Conservation (phyloP, 1,140 invertebrate species). For the Euwallacea fornicatus region DNA sequence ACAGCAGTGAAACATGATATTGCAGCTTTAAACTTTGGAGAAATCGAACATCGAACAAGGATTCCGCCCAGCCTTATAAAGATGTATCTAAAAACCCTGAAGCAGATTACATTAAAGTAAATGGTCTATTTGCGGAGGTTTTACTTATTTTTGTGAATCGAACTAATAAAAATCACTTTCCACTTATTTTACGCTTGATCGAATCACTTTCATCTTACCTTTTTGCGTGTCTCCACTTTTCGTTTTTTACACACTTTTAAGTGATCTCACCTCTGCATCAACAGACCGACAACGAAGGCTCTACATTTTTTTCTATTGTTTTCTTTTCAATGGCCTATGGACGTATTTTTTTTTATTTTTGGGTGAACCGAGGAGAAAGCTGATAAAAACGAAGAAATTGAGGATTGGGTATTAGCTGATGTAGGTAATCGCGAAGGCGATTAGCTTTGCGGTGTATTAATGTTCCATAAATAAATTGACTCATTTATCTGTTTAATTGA, state of each 20-base stretch:
- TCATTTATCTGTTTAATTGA: no score
- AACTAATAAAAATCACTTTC: constrained; percentile 36
- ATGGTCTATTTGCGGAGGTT: constrained; percentile 30
- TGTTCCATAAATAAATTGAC: no score
- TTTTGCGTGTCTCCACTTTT: constrained; percentile 20
- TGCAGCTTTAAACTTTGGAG: neutral
- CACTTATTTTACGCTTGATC: constrained; percentile 37
- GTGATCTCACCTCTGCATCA: neutral
- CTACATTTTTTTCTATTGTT: constrained; percentile 12
- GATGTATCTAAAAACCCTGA: constrained; percentile 7
- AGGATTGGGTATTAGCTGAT: no score
- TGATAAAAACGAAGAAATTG: constrained; percentile 5
- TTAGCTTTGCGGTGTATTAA: no score
- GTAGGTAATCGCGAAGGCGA: no score
- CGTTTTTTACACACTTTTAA: constrained; percentile 13
- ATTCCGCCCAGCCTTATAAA: constrained; percentile 8
- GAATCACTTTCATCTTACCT: constrained; percentile 36
- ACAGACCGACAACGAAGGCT: neutral
- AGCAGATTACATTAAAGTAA: constrained; percentile 29
- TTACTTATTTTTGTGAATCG: constrained; percentile 23
- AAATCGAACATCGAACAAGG: neutral
- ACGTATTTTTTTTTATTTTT: neutral
- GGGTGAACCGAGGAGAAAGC: constrained; percentile 16
- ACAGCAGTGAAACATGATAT: neutral
- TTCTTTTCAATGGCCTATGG: neutral